Conservation (phyloP, 2,113 vertebrate genomes). For the Pseudorhombus dupliciocellatus region DNA sequence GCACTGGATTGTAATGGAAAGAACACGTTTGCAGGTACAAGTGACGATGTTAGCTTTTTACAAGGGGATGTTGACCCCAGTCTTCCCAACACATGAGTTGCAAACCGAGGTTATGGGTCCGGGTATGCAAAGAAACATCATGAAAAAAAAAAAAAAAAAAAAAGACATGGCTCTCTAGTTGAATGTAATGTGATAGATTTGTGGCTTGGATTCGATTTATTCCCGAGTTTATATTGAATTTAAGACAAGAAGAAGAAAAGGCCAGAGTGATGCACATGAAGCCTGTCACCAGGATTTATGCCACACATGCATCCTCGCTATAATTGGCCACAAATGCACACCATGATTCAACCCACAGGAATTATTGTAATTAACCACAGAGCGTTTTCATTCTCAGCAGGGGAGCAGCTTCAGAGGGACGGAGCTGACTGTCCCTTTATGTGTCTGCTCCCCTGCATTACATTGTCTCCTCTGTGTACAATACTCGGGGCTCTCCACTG, state of each 20-base stretch:
- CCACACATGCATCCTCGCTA: conserved; percentile 35
- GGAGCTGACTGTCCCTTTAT: conserved; percentile 48
- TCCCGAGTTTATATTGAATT: background rate
- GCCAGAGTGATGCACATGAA: conserved; percentile 9
- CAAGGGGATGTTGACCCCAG: background rate
- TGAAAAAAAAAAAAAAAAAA: background rate
- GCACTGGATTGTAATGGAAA: background rate
- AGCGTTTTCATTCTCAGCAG: conserved; percentile 48
- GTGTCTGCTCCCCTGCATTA: conserved; percentile 37
- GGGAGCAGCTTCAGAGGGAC: conserved; percentile 36
- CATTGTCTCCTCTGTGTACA: conserved; percentile 32
- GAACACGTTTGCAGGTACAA: conserved; percentile 1
- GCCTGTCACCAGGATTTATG: conserved; percentile 18
- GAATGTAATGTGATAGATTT: conserved; percentile 16
- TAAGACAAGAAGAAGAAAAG: conserved; percentile 22
- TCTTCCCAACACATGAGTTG: background rate
- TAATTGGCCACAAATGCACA: conserved; percentile 43
- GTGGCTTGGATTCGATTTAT: conserved; percentile 4
- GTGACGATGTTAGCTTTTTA: conserved; percentile 7
- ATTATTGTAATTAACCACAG: conserved; percentile 53
- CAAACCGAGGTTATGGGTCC: background rate
- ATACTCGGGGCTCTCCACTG: conserved; percentile 31
- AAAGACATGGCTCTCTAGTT: background rate
- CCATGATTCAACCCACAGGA: conserved; percentile 43
- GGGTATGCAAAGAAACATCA: background rate